Percentiles rank a stretch among this genome's conserved stretches.
These are phyloP conservation scores for Pecten maximus DNA, from an alignment of 2,888 invertebrate genomes.

Conservation along the genomic window DNA sequence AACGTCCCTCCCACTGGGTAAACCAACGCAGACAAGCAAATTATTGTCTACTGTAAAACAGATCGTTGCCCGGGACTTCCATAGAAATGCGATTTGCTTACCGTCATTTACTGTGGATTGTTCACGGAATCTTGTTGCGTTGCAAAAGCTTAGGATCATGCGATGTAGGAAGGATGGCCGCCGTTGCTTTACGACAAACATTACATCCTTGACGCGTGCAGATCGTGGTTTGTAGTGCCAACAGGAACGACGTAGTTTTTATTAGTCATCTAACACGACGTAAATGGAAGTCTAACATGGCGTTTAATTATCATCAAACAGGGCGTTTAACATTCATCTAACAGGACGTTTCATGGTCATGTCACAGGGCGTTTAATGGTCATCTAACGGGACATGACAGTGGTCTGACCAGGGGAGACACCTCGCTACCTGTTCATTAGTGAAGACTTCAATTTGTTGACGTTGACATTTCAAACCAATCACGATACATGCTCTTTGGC, in stretches of 20 bases:
- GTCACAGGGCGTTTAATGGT: too few relatives aligned
- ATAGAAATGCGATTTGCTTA: background rate
- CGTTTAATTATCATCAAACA: too few relatives aligned
- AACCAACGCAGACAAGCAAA: conserved; percentile 11
- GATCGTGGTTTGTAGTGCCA: background rate
- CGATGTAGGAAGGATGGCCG: background rate
- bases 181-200: background rate
- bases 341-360: too few relatives aligned
- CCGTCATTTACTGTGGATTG: background rate
- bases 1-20: background rate
- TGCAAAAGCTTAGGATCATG: background rate
- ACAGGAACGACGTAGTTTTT: background rate
- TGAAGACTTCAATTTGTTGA: too few relatives aligned
- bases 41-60: conserved; percentile 23
- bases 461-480: too few relatives aligned
- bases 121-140: background rate
- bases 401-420: too few relatives aligned
- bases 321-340: too few relatives aligned
- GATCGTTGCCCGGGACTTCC: background rate
- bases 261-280: background rate
- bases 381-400: too few relatives aligned
- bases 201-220: background rate
- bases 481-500: too few relatives aligned
- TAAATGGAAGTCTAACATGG: too few relatives aligned
- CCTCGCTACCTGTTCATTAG: too few relatives aligned